Percentiles rank a stretch among this genome's conserved stretches.
Conservation (phyloP, 1,140 invertebrate species). For the Camponotus floridanus region DNA sequence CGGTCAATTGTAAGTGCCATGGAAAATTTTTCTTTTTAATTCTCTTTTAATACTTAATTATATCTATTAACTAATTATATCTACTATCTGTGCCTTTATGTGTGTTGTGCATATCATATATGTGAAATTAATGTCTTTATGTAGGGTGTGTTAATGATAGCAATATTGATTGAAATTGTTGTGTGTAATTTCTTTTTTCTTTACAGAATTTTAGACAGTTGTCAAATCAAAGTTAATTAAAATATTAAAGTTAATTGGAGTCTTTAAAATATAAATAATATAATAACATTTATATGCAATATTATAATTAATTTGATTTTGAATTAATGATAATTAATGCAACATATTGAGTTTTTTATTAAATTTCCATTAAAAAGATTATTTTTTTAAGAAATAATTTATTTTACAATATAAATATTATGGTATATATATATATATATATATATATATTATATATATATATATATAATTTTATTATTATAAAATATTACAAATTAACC, state of each 20-base stretch:
- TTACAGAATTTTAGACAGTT: not conserved
- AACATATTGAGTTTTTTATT: not conserved
- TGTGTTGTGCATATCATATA: not conserved
- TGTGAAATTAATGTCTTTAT: not conserved
- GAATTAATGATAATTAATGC: not conserved
- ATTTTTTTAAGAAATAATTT: not conserved
- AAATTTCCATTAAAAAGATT: not conserved
- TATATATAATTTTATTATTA: too few relatives aligned
- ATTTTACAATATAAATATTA: not conserved
- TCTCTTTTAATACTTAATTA: not conserved
- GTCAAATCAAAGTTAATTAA: not conserved
- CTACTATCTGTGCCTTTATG: not conserved
- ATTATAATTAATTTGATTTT: not conserved
- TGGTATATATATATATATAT: too few relatives aligned
- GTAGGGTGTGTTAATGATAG: not conserved
- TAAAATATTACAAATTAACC: too few relatives aligned
- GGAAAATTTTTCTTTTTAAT: not conserved
- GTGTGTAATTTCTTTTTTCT: too few relatives aligned
- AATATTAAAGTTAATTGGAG: too few relatives aligned
- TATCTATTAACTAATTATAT: too few relatives aligned
- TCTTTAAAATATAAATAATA: not conserved
- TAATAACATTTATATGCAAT: conserved; percentile 19
- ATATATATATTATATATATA: too few relatives aligned
- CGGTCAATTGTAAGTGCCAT: conserved; percentile 79
- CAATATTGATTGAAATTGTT: too few relatives aligned